Evolutionary conservation across 2,888 invertebrate species (phyloP), one percentile per base, ranked within the genome.

Genomic region (Tipula lateralis): DNA sequence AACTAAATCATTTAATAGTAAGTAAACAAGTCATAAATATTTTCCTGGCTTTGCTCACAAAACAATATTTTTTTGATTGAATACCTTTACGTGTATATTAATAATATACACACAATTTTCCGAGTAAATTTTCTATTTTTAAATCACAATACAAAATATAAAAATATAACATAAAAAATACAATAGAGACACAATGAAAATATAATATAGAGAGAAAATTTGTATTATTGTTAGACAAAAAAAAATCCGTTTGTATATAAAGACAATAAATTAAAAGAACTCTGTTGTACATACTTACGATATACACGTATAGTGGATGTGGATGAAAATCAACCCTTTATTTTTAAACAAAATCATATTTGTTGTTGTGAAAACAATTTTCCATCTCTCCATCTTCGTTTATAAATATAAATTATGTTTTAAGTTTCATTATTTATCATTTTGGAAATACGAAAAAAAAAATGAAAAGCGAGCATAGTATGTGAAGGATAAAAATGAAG

Each of bases 41-140:
- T 66, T 24, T 7, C 24, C 66, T 19, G 66, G 9, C 24, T 66
- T 66, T 24, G 24, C 66, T 66, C 66, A 66, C 66, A 19, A 19
- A 24, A 24, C 66, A 66, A 24, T 66, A 9, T 66, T 66, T n/a
- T n/a, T n/a, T 24, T 66, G 66, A 66, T 66, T 66, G 19, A 66
- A 66, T 66, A 66, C 66, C 66, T 66, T 66, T 66, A 66, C 66
- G 66, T 66, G 66, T 66, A 12, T 66, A 9, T 66, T 12, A 5
- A 66, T 24, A 66, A 66, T 66, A 66, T 7, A 66, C 9, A 66
- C 66, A 24, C 19, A n/a, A 66, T 66, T 24, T 24, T 66, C 19
- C 66, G 66, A 66, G 66, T 66, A 66, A 66, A 66, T 66, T 66
- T 66, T 66, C 66, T 66, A 66, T 66, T 66, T 66, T 66, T 66